Percentiles rank a stretch among this genome's conserved stretches.
Evolutionary conservation across 2,888 invertebrate genomes (phyloP).

Genomic region (Chymomyza caudatula): DNA sequence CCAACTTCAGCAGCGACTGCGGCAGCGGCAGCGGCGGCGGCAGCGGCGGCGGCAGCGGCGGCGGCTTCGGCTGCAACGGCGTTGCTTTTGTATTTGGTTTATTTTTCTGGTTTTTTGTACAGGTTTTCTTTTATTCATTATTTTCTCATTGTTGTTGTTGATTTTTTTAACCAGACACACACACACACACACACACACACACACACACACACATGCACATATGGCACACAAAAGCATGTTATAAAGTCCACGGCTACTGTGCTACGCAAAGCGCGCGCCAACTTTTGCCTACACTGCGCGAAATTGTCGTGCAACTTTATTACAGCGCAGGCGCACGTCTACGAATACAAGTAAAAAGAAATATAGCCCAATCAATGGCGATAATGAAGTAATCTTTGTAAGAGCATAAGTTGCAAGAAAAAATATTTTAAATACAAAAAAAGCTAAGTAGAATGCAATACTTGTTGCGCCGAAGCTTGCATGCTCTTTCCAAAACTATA

Average conservation of each 20-base stretch:
- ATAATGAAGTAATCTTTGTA: too few species aligned
- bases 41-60: slow-evolving; percentile 8
- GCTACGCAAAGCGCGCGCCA: slow-evolving; percentile 67
- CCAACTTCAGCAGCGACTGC: too few species aligned
- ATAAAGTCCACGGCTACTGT: slow-evolving; percentile 69
- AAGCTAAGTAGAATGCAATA: too few species aligned
- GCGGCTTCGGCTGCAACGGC: slow-evolving; percentile 43
- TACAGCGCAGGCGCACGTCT: neutral
- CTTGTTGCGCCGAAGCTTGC: too few species aligned
- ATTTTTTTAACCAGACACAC: slow-evolving; percentile 51
- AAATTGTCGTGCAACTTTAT: too few species aligned
- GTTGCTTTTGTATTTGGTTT: slow-evolving; percentile 57
- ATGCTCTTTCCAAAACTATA: too few species aligned
- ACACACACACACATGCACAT: slow-evolving; percentile 18
- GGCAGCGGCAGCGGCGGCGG: slow-evolving; percentile 36
- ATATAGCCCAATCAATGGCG: too few species aligned
- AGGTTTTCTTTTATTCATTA: slow-evolving; percentile 62
- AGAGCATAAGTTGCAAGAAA: too few species aligned
- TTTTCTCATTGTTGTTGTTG: slow-evolving; percentile 53
- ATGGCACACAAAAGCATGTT: slow-evolving; percentile 22
- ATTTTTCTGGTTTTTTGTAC: slow-evolving; percentile 52
- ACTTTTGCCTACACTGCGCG: slow-evolving; percentile 45
- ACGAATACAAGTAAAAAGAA: neutral
- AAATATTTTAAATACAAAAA: too few species aligned
- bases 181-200: slow-evolving; percentile 23